Percentiles rank a stretch among this genome's conserved stretches.
phyloP scores from a whole-genome alignment of 2,113 vertebrate species.

The Dipodomys merriami region DNA sequence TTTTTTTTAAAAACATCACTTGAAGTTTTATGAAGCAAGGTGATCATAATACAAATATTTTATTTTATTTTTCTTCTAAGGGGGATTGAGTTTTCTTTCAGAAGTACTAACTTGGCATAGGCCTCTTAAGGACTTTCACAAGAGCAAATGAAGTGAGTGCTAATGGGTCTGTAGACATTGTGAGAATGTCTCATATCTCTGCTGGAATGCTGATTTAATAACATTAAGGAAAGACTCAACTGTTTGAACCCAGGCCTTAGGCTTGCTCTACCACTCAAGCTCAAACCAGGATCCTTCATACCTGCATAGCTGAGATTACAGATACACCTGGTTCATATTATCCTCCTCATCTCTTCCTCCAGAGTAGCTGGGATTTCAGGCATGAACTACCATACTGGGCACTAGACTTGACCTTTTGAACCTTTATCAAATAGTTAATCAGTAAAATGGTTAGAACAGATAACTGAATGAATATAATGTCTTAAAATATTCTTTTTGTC shows the following conservation, averaged over 20 bases:
- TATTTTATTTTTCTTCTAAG: neutral
- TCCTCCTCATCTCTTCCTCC: too few relatives aligned
- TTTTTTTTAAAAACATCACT: neutral
- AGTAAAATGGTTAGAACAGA: neutral
- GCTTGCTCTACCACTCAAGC: too few relatives aligned
- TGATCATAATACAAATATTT: neutral
- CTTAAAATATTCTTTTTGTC: neutral
- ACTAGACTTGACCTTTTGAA: neutral
- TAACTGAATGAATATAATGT: neutral
- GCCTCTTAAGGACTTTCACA: neutral
- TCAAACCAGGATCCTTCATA: too few relatives aligned
- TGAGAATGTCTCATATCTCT: neutral
- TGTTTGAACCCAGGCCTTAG: too few relatives aligned
- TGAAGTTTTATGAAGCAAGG: neutral
- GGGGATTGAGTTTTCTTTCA: neutral
- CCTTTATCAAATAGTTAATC: neutral
- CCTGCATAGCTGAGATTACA: too few relatives aligned
- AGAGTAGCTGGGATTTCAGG: too few relatives aligned
- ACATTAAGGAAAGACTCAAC: constrained; percentile 7
- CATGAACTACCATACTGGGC: too few relatives aligned
- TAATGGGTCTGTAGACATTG: neutral
- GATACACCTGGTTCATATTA: too few relatives aligned
- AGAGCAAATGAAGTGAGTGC: neutral
- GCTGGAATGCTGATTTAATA: neutral
- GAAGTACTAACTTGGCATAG: neutral